phyloP scores from a whole-genome alignment of 2,113 vertebrate species.

The Xiphophorus hellerii region DNA sequence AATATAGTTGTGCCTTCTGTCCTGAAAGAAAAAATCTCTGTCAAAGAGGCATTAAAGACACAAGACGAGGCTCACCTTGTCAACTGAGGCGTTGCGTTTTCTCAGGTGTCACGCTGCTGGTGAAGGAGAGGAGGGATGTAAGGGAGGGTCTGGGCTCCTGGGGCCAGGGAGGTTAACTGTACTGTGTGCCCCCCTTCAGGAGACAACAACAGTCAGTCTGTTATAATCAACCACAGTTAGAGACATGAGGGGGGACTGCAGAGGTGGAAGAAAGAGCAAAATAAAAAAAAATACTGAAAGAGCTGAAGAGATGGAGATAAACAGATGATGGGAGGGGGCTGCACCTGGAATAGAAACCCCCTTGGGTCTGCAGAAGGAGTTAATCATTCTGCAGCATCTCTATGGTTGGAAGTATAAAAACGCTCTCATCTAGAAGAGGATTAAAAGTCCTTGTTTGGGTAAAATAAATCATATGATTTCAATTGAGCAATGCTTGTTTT shows the following conservation, averaged over 20 bases:
- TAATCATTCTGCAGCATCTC: background rate
- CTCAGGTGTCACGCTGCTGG: conserved; percentile 26
- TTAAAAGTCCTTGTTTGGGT: background rate
- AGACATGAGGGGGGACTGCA: conserved; percentile 59
- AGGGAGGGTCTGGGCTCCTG: conserved; percentile 64
- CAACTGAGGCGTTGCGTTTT: conserved; percentile 20
- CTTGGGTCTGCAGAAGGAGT: conserved; percentile 5
- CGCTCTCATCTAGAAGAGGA: background rate
- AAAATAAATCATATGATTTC: background rate
- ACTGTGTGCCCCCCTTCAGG: conserved; percentile 76
- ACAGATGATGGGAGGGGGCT: conserved; percentile 43
- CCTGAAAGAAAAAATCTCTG: conserved; percentile 58
- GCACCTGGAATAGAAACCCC: conserved; percentile 33
- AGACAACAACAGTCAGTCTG: conserved; percentile 79
- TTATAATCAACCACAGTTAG: conserved; percentile 66
- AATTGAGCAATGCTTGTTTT: background rate
- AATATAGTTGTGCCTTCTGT: background rate
- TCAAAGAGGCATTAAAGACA: conserved; percentile 51
- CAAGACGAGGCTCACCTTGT: conserved; percentile 72
- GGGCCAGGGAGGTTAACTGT: conserved; percentile 68
- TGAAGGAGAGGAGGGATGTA: conserved; percentile 55
- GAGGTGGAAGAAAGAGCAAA: conserved; percentile 29
- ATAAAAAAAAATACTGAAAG: conserved; percentile 46
- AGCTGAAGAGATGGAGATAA: conserved; percentile 53
- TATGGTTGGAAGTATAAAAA: conserved; percentile 7